Evolutionary conservation across 2,888 invertebrate genomes (phyloP).

Genomic region (Physocephala rufipes): DNA sequence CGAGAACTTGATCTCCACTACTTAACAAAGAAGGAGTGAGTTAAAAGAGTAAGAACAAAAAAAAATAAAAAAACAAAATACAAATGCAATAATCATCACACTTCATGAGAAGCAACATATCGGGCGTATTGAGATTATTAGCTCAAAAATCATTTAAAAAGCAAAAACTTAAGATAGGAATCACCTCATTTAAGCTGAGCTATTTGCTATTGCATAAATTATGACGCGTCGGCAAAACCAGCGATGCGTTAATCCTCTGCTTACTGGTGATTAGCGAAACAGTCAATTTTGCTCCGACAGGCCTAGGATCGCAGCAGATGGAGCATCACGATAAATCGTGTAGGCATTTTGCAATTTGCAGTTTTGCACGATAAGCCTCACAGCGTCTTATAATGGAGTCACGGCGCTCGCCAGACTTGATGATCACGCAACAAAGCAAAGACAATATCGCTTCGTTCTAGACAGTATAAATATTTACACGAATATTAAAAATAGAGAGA

Average conservation of each 20-base stretch:
- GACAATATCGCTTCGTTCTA: slow-evolving; percentile 2
- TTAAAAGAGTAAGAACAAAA: background rate
- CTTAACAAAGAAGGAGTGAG: background rate
- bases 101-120: slow-evolving; percentile 27
- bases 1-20: slow-evolving; percentile 37
- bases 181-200: slow-evolving; percentile 27
- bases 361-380: slow-evolving; percentile 55
- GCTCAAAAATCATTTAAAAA: slow-evolving; percentile 12
- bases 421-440: slow-evolving; percentile 35
- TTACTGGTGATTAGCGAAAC: slow-evolving; percentile 31
- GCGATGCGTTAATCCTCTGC: slow-evolving; percentile 36
- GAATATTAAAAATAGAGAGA: background rate
- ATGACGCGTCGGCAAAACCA: slow-evolving; percentile 23
- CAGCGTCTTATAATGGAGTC: slow-evolving; percentile 59
- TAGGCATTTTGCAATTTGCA: too few species aligned
- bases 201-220: slow-evolving; percentile 38
- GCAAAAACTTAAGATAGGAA: slow-evolving; percentile 24
- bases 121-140: background rate
- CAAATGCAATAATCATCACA: slow-evolving; percentile 33
- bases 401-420: slow-evolving; percentile 45
- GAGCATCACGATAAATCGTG: too few species aligned
- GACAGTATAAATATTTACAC: slow-evolving; percentile 28
- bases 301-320: too few species aligned
- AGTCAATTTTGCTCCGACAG: slow-evolving; percentile 55
- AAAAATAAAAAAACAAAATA: slow-evolving; percentile 16